Evolutionary conservation across 2,797 vertebrate genomes (phyloP).

Genomic region (Poecilia picta): DNA sequence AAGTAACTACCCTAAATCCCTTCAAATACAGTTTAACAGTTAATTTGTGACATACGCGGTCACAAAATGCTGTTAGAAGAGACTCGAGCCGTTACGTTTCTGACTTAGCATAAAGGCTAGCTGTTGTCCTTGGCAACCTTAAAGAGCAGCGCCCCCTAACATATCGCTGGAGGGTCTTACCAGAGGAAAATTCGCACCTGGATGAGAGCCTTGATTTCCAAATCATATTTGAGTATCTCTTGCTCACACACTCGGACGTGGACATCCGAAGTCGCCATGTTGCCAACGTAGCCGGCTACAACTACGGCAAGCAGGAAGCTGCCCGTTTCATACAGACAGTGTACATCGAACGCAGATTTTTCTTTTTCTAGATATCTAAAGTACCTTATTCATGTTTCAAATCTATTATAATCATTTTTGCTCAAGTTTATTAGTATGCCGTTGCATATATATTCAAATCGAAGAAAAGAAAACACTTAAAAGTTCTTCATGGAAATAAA

Average conservation of each 20-base stretch:
- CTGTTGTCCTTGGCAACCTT: conserved; percentile 9
- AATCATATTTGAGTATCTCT: conserved; percentile 94
- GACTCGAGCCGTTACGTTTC: neutral
- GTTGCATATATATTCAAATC: neutral
- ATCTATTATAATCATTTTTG: neutral
- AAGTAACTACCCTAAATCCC: neutral
- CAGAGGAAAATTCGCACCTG: conserved; percentile 82
- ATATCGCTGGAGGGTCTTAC: neutral
- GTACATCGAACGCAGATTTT: neutral
- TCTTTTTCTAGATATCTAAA: neutral
- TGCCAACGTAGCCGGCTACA: conserved; percentile 44
- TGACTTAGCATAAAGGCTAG: neutral
- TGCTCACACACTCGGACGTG: conserved; percentile 91
- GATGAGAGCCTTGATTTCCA: conserved; percentile 94
- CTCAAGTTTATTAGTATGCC: neutral
- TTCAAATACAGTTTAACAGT: neutral
- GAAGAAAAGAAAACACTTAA: neutral
- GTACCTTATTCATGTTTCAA: neutral
- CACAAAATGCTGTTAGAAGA: neutral
- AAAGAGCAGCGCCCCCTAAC: neutral
- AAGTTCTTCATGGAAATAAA: neutral
- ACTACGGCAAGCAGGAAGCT: conserved; percentile 71
- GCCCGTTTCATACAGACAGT: neutral
- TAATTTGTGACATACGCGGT: neutral
- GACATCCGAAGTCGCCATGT: conserved; percentile 87